phyloP scores from a whole-genome alignment of 2,888 invertebrate species.

The Drosophila hawaiiensis region DNA sequence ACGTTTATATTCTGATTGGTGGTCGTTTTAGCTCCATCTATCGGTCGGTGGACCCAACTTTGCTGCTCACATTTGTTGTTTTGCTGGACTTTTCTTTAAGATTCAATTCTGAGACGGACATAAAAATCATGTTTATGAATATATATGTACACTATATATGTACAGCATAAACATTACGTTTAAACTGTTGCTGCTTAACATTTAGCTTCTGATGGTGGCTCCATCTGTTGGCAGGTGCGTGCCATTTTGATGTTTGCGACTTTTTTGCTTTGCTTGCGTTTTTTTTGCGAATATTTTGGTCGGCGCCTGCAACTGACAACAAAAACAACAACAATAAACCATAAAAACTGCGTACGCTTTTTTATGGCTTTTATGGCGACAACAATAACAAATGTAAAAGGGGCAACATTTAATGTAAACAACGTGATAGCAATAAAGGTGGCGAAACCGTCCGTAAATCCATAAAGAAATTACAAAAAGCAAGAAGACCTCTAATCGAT shows the following conservation, averaged over 20 bases:
- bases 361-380: conserved; percentile 30
- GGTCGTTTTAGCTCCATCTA: conserved; percentile 8
- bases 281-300: conserved; percentile 17
- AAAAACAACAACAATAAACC: conserved; percentile 21
- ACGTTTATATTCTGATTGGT: background rate
- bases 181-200: background rate
- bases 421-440: conserved; percentile 42
- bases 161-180: background rate
- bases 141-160: background rate
- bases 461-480: conserved; percentile 16
- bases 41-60: conserved; percentile 8
- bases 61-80: conserved; percentile 38
- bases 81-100: conserved; percentile 17
- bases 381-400: conserved; percentile 9
- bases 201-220: background rate
- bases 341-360: conserved; percentile 35
- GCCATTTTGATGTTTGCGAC: conserved; percentile 21
- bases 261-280: conserved; percentile 38
- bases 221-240: conserved; percentile 1
- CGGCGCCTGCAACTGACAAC: conserved; percentile 30
- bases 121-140: too few species aligned
- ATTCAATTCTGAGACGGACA: background rate
- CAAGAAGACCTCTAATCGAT: background rate
- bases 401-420: conserved; percentile 19
- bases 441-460: conserved; percentile 31